A percentile compares a stretch with the other conserved stretches of the same genome.
Conservation (phyloP, 2,797 vertebrate species). For the Cuculus canorus region DNA sequence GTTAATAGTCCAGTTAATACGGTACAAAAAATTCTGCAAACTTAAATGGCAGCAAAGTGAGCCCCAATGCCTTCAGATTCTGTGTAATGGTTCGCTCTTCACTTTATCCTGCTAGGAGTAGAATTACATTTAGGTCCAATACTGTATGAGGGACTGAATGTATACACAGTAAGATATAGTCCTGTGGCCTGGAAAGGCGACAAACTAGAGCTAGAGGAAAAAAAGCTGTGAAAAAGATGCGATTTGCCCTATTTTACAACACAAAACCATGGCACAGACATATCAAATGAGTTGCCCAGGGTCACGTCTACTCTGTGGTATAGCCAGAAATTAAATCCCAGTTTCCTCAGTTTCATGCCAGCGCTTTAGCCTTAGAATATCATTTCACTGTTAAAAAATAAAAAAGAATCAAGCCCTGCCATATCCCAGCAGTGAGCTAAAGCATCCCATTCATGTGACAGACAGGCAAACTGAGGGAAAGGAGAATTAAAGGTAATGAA, state of each 20-base stretch:
- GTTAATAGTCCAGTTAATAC: not conserved
- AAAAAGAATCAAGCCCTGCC: not conserved
- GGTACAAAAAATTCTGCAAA: not conserved
- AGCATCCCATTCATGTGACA: not conserved
- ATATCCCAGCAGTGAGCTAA: not conserved
- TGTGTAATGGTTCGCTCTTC: not conserved
- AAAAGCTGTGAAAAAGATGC: not conserved
- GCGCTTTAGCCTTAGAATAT: not conserved
- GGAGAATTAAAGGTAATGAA: not conserved
- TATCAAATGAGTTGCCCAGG: not conserved
- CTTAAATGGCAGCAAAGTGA: not conserved
- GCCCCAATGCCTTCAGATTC: not conserved
- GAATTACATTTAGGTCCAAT: not conserved
- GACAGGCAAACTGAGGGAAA: not conserved
- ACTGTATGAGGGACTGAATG: not conserved
- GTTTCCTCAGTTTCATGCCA: not conserved
- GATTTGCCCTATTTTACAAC: not conserved
- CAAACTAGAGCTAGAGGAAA: not conserved
- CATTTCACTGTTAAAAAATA: not conserved
- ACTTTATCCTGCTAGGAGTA: not conserved
- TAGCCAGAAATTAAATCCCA: not conserved
- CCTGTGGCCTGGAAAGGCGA: not conserved
- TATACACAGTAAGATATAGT: not conserved
- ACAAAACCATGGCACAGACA: not conserved
- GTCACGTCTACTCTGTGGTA: not conserved